phyloP scores from a whole-genome alignment of 2,888 invertebrate genomes.

The Saturnia pavonia region DNA sequence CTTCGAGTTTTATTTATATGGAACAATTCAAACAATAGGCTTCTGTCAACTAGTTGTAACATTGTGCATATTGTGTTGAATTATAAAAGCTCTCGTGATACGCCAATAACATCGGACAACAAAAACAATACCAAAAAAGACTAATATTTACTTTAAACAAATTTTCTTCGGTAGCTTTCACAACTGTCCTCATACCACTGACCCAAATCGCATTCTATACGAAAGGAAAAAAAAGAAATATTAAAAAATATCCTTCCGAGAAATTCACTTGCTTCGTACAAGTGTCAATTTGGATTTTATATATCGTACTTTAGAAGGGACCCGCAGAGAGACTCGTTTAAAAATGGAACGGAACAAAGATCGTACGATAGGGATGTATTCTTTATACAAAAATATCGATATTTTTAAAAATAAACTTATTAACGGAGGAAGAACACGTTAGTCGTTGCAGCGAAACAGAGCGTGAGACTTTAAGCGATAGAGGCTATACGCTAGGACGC shows the following conservation, averaged over 20 bases:
- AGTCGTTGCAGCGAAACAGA: neutral
- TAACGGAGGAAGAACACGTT: neutral
- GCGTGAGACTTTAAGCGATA: neutral
- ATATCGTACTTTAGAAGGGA: conserved; percentile 2
- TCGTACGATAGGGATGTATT: conserved; percentile 7
- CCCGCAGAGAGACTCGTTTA: conserved; percentile 9
- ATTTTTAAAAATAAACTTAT: too few species aligned
- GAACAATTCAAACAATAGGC: neutral
- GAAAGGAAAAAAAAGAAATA: neutral
- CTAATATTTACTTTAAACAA: neutral
- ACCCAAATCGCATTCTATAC: conserved; percentile 3
- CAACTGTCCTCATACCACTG: neutral
- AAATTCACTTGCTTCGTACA: conserved; percentile 13
- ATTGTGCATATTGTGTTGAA: neutral
- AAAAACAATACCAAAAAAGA: neutral
- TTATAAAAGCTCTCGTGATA: neutral
- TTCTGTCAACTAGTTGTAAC: neutral
- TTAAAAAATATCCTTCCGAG: conserved; percentile 9
- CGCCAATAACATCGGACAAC: neutral
- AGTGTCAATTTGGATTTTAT: conserved; percentile 13
- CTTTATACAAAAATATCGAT: too few species aligned
- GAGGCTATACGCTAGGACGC: neutral
- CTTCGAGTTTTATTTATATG: neutral
- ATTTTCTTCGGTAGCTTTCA: conserved; percentile 11
- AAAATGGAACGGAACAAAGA: conserved; percentile 14